phyloP scores from a whole-genome alignment of 1,140 invertebrate species.

The Phymorhynchus buccinoides region DNA sequence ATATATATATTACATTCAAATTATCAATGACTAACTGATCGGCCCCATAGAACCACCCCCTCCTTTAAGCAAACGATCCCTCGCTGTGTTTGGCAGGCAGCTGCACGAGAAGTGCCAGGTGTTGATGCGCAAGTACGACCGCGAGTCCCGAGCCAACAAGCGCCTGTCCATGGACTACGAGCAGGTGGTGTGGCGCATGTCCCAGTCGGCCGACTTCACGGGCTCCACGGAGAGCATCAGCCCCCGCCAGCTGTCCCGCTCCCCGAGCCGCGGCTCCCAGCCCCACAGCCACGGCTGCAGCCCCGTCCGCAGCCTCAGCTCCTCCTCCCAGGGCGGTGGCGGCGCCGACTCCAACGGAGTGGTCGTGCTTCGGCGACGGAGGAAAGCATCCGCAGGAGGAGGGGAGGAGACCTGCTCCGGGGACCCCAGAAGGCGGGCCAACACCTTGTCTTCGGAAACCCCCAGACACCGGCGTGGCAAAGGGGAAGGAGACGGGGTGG shows the following conservation, averaged over 20 bases:
- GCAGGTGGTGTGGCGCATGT: constrained; percentile 87
- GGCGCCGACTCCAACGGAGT: not conserved
- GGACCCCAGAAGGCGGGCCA: constrained; percentile 38
- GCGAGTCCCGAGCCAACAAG: constrained; percentile 83
- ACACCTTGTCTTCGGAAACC: constrained; percentile 41
- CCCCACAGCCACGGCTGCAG: not conserved
- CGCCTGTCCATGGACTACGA: constrained; percentile 87
- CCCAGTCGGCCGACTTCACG: constrained; percentile 62
- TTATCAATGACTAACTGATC: too few relatives aligned
- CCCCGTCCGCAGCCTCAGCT: constrained; percentile 31
- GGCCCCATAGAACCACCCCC: too few relatives aligned
- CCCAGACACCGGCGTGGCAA: not conserved
- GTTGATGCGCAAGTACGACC: constrained; percentile 69
- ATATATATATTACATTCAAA: too few relatives aligned
- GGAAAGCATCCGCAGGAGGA: not conserved
- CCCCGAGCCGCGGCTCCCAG: constrained; percentile 48
- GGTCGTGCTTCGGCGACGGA: not conserved
- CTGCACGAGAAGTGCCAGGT: constrained; percentile 69
- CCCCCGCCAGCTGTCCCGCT: constrained; percentile 55
- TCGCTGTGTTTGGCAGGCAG: constrained; percentile 59
- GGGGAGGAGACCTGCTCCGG: not conserved
- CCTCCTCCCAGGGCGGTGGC: not conserved
- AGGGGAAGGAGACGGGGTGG: not conserved
- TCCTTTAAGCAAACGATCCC: too few relatives aligned
- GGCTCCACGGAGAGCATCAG: constrained; percentile 57